Conservation (phyloP, 1,140 invertebrate species). For the Nephotettix cincticeps region DNA sequence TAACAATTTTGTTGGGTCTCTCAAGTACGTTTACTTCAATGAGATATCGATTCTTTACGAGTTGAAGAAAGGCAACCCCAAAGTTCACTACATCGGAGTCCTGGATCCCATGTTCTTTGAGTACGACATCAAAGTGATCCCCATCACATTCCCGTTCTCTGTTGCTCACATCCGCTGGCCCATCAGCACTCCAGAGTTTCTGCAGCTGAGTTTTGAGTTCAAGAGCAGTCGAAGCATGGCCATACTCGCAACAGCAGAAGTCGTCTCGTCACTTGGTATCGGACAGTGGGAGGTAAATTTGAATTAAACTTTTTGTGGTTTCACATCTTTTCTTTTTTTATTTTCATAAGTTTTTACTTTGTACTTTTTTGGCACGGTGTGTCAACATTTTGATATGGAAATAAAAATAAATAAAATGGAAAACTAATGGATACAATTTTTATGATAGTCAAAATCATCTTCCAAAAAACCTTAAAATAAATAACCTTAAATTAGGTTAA, state of each 20-base stretch:
- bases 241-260: constrained; percentile 80
- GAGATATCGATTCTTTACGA: constrained; percentile 88
- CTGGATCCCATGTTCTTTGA: constrained; percentile 80
- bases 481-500: too few species aligned
- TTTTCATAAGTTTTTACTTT: too few species aligned
- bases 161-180: constrained; percentile 86
- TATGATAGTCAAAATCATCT: too few species aligned
- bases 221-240: constrained; percentile 81
- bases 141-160: constrained; percentile 88
- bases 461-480: too few species aligned
- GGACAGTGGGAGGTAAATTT: constrained; percentile 84
- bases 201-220: constrained; percentile 85
- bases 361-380: too few species aligned
- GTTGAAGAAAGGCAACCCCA: constrained; percentile 74
- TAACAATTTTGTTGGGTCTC: constrained; percentile 71
- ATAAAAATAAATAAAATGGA: too few species aligned
- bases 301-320: not conserved
- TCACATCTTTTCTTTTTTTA: too few species aligned
- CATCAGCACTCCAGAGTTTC: constrained; percentile 63
- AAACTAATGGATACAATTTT: too few species aligned
- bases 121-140: constrained; percentile 81
- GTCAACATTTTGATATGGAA: too few species aligned
- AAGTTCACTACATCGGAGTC: constrained; percentile 80
- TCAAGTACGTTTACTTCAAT: constrained; percentile 92
- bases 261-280: constrained; percentile 64